Percentiles rank a stretch among this genome's conserved stretches.
phyloP scores from a whole-genome alignment of 2,888 invertebrate genomes.

The Notocelia uddmanniana region DNA sequence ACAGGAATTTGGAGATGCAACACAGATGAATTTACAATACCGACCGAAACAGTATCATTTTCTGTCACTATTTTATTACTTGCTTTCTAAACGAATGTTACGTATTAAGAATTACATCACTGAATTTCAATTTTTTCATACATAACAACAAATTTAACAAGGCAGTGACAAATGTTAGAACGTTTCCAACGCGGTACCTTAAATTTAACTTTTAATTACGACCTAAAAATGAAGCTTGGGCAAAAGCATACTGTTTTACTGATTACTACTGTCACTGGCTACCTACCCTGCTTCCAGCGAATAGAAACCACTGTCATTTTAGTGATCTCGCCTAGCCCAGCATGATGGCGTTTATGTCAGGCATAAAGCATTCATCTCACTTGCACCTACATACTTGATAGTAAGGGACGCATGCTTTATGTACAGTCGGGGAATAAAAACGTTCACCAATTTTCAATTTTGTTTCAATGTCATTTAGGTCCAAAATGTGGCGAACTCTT shows the following conservation, averaged over 20 bases:
- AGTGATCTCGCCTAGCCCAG: too few relatives aligned
- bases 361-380: too few relatives aligned
- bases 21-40: conserved; percentile 12
- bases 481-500: too few relatives aligned
- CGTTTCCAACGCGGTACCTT: conserved; percentile 32
- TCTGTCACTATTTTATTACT: conserved; percentile 17
- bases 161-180: conserved; percentile 47
- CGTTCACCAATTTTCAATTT: too few relatives aligned
- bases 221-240: conserved; percentile 43
- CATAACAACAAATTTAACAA: conserved; percentile 47
- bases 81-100: conserved; percentile 15
- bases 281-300: conserved; percentile 3
- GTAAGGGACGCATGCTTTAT: too few relatives aligned
- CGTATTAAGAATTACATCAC: conserved; percentile 29
- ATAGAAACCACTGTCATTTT: conserved; percentile 35
- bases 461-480: too few relatives aligned
- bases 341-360: too few relatives aligned
- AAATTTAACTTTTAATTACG: conserved; percentile 36
- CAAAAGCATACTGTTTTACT: conserved; percentile 35
- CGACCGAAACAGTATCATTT: neutral
- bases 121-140: conserved; percentile 23
- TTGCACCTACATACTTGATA: too few relatives aligned
- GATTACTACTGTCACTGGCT: conserved; percentile 28
- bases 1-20: neutral
- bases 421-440: too few relatives aligned